Conservation (phyloP, 2,888 invertebrate species). For the Dryocosmus kuriphilus region DNA sequence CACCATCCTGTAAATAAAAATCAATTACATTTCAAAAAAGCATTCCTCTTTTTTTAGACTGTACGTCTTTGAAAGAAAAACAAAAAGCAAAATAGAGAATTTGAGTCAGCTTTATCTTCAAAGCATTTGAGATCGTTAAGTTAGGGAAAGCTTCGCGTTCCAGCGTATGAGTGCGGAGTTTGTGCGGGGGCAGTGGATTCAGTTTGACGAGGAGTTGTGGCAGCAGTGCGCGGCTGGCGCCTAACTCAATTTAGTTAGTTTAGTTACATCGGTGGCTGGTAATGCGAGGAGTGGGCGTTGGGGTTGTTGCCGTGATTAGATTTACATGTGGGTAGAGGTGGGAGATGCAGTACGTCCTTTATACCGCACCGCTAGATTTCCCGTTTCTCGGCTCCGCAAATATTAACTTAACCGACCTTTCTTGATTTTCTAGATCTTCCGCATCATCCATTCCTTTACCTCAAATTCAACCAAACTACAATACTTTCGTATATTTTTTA, state of each 20-base stretch:
- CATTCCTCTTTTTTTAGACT: neutral
- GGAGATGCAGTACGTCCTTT: conserved; percentile 16
- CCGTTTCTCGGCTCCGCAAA: conserved; percentile 62
- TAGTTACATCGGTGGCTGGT: conserved; percentile 76
- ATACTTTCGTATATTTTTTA: neutral
- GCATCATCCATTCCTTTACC: conserved; percentile 43
- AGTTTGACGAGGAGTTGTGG: conserved; percentile 72
- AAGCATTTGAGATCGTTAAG: conserved; percentile 11
- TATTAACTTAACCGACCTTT: conserved; percentile 66
- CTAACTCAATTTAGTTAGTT: conserved; percentile 78
- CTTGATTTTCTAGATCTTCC: conserved; percentile 32
- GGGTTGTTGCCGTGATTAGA: conserved; percentile 74
- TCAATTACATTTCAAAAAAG: neutral
- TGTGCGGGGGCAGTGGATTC: conserved; percentile 64
- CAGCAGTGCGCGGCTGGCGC: conserved; percentile 59
- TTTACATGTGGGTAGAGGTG: conserved; percentile 71
- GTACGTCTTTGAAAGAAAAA: neutral
- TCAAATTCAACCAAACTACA: conserved; percentile 44
- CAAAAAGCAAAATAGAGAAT: neutral
- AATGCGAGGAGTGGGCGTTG: conserved; percentile 71
- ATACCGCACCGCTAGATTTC: conserved; percentile 18
- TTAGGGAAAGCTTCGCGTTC: conserved; percentile 11
- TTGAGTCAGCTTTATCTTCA: neutral
- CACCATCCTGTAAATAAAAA: too few species aligned
- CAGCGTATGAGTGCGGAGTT: conserved; percentile 36